Base-by-base conservation (phyloP, 2,113 vertebrate species). In the Coryphaenoides rupestris region DNA sequence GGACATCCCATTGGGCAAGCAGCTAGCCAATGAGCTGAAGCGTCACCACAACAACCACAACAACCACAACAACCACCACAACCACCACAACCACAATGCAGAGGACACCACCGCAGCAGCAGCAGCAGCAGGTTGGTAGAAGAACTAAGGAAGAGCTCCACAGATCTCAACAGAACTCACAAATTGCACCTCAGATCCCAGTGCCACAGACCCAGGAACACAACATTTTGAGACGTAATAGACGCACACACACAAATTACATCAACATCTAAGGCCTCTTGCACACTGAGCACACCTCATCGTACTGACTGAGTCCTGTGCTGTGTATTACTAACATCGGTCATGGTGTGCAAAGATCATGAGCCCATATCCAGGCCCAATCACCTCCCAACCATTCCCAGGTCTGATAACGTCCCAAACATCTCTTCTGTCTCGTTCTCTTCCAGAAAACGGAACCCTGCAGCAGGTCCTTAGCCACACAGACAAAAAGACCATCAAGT, bases 401-500 rank as follows among this genome's bases (percentile, higher is more conserved):
- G 7, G 2, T 40, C 33, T 40, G 7, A 6, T 40, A 12, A 40
- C 33, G 7, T 40, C 33, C 9, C 7, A 40, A 6, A 6, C 33
- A 10, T 26, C 24, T 26, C 24, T 6, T 26, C 21, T 82, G 56
- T 87, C 19, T 26, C 58, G 16, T 50, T 66, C 4, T 67, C 21
- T 67, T 74, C 26, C 85, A 96, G 95, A 95, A 88, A 94, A 89
- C 70, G 95, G 95, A 66, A 93, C 92, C 61, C 93, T 92, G 79
- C 95, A 95, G 75, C 93, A 92, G 16, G 88, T 90, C 76, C 88
- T 93, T 60, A 89, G 85, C 80, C 90, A 78, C 80, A 69, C 93
- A 7, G 94, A 97, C 74, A 93, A 93, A 87, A 97, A 94, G 77
- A 91, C 90, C 77, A 95, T 98, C 86, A 98, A 98, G 89, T 93